phyloP scores from a whole-genome alignment of 2,888 invertebrate species.

The Argyresthia goedartella region DNA sequence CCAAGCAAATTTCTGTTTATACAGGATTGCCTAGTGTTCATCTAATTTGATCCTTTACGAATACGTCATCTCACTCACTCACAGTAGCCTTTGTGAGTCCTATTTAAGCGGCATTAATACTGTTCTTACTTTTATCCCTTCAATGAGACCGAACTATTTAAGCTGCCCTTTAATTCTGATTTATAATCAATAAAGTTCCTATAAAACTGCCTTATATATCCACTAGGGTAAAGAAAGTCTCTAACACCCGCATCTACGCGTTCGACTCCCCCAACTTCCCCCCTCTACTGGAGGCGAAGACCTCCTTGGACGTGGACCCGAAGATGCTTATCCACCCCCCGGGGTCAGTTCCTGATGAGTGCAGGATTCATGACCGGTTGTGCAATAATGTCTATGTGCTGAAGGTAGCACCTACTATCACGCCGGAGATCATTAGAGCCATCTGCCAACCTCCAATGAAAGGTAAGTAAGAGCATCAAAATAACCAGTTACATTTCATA shows the following conservation, averaged over 20 bases:
- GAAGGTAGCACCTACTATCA: slow-evolving; percentile 92
- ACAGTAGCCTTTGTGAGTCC: too few species aligned
- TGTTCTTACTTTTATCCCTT: too few species aligned
- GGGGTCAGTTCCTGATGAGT: slow-evolving; percentile 65
- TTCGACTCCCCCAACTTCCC: slow-evolving; percentile 90
- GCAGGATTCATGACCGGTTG: slow-evolving; percentile 79
- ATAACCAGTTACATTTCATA: too few species aligned
- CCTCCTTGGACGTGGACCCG: slow-evolving; percentile 80
- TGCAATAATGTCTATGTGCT: slow-evolving; percentile 88
- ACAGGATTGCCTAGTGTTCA: too few species aligned
- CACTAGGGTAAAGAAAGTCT: slow-evolving; percentile 81
- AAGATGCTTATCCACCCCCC: slow-evolving; percentile 51
- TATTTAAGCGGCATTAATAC: too few species aligned
- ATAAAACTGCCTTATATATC: not conserved
- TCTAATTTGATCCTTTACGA: too few species aligned
- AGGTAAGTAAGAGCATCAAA: slow-evolving; percentile 27
- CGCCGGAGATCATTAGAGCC: slow-evolving; percentile 78
- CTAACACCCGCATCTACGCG: slow-evolving; percentile 81
- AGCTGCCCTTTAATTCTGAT: too few species aligned
- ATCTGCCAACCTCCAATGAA: slow-evolving; percentile 81
- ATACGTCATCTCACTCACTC: too few species aligned
- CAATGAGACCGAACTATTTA: too few species aligned
- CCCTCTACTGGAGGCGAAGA: slow-evolving; percentile 76
- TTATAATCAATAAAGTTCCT: too few species aligned
- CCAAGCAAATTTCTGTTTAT: too few species aligned